These are phyloP conservation scores for Phengaris arion DNA, from an alignment of 2,888 invertebrate species.

Conservation along the genomic window DNA sequence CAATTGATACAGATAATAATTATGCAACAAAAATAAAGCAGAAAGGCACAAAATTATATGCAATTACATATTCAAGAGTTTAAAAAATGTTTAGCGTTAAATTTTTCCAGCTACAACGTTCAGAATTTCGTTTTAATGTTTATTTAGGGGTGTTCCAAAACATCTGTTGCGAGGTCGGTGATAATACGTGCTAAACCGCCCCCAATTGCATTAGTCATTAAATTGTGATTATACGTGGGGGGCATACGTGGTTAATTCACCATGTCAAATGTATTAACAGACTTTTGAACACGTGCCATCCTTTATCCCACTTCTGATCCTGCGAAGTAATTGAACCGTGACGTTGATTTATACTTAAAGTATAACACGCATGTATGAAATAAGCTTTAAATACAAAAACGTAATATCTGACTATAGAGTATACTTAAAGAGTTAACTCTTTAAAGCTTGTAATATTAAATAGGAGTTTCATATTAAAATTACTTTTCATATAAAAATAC, in stretches of 20 bases:
- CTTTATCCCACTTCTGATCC: conserved; percentile 23
- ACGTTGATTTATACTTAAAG: neutral
- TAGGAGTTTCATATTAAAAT: too few relatives aligned
- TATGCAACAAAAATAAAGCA: neutral
- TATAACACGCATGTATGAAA: neutral
- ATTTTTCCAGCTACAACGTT: conserved; percentile 10
- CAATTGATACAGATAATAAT: neutral
- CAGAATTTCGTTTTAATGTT: conserved; percentile 12
- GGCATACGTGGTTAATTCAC: conserved; percentile 17
- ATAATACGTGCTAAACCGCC: conserved; percentile 25
- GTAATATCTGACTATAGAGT: too few relatives aligned
- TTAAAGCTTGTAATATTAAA: too few relatives aligned
- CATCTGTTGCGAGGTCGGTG: conserved; percentile 25
- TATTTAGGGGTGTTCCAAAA: conserved; percentile 21
- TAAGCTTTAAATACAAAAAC: neutral
- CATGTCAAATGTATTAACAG: conserved; percentile 12
- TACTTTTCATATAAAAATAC: neutral
- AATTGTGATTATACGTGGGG: conserved; percentile 26
- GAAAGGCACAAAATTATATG: neutral
- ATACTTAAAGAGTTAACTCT: too few relatives aligned
- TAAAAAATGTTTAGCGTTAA: conserved; percentile 20
- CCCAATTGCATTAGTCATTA: conserved; percentile 28
- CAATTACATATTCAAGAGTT: conserved; percentile 8
- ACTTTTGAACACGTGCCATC: neutral
- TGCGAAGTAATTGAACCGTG: neutral